These are phyloP conservation scores for Panopea generosa DNA, from an alignment of 2,888 invertebrate genomes.

Conservation along the genomic window DNA sequence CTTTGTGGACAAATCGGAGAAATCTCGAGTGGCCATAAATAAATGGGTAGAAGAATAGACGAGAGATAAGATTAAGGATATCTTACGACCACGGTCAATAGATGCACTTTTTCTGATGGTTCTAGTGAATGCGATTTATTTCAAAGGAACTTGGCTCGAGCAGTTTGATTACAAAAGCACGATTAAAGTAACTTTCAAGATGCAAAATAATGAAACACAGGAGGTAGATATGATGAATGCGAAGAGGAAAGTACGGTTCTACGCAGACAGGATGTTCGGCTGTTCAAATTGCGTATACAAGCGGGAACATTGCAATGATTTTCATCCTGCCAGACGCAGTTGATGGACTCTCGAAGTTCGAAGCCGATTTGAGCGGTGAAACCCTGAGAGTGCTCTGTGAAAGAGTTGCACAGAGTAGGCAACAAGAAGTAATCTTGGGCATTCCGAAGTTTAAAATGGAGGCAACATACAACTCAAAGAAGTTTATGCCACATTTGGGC, in stretches of 20 bases:
- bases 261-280: slow-evolving; percentile 88
- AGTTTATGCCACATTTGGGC: slow-evolving; percentile 60
- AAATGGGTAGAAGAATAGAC: slow-evolving; percentile 93
- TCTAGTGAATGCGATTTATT: slow-evolving; percentile 86
- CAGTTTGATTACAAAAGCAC: slow-evolving; percentile 83
- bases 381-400: not conserved
- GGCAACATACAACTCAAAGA: slow-evolving; percentile 41
- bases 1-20: slow-evolving; percentile 77
- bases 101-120: slow-evolving; percentile 79
- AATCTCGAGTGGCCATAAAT: slow-evolving; percentile 88
- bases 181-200: not conserved
- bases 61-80: slow-evolving; percentile 91
- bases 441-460: slow-evolving; percentile 72
- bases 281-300: slow-evolving; percentile 90
- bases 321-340: slow-evolving; percentile 43
- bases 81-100: slow-evolving; percentile 88
- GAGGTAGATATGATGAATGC: not conserved
- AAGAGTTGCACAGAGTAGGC: not conserved
- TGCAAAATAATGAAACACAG: not conserved
- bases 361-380: slow-evolving; percentile 11
- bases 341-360: slow-evolving; percentile 42
- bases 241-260: not conserved
- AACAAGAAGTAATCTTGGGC: slow-evolving; percentile 27
- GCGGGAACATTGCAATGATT: slow-evolving; percentile 35
- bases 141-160: slow-evolving; percentile 85